These are phyloP conservation scores for Pseudococcus longispinus DNA, from an alignment of 2,888 invertebrate species.

Conservation along the genomic window DNA sequence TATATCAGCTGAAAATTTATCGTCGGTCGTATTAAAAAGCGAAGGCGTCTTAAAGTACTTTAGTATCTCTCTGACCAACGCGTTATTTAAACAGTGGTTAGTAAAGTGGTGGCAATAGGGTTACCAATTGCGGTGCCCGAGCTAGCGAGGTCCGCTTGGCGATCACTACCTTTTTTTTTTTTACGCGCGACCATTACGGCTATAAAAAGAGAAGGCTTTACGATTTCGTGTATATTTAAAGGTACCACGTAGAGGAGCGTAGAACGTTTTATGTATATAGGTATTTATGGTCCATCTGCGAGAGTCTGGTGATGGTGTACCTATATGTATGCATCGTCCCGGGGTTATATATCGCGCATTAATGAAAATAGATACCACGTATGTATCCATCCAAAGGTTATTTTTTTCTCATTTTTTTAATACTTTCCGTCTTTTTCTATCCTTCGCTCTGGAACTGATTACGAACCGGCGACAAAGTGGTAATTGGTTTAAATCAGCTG, in stretches of 20 bases:
- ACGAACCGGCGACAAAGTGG: slow-evolving; percentile 15
- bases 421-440: too few relatives aligned
- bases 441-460: neutral
- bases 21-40: slow-evolving; percentile 47
- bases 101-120: slow-evolving; percentile 13
- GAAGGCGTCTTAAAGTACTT: slow-evolving; percentile 47
- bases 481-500: slow-evolving; percentile 46
- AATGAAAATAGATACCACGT: slow-evolving; percentile 43
- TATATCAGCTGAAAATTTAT: slow-evolving; percentile 54
- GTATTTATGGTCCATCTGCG: slow-evolving; percentile 49
- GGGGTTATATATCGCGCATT: slow-evolving; percentile 39
- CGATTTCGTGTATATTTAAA: slow-evolving; percentile 44
- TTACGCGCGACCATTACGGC: slow-evolving; percentile 23
- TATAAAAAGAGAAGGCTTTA: slow-evolving; percentile 49
- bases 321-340: neutral
- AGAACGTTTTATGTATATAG: slow-evolving; percentile 11
- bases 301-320: too few relatives aligned
- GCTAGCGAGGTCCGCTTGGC: neutral
- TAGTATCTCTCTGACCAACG: slow-evolving; percentile 35
- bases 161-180: slow-evolving; percentile 28
- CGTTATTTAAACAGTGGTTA: slow-evolving; percentile 37
- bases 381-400: neutral
- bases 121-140: neutral
- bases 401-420: neutral
- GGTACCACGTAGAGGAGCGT: neutral